Percentiles rank a stretch among this genome's conserved stretches.
phyloP scores from a whole-genome alignment of 2,113 vertebrate genomes.

The Pleuronectes platessa region DNA sequence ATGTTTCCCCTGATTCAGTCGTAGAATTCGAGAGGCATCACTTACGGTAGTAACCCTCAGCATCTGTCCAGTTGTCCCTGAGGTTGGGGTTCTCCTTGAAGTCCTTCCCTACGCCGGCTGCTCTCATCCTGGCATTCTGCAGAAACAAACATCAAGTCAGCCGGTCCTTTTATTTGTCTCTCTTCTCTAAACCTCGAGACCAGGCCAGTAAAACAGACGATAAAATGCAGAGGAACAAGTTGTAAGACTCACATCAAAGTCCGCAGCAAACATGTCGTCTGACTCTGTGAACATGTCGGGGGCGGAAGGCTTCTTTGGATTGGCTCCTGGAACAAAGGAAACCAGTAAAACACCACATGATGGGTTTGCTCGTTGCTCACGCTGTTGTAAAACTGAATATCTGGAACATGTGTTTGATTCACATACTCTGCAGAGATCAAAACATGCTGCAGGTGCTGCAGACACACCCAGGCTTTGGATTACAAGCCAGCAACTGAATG shows the following conservation, averaged over 20 bases:
- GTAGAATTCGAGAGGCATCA: constrained; percentile 1
- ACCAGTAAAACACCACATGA: background rate
- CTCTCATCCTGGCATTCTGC: constrained; percentile 95
- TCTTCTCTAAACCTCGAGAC: background rate
- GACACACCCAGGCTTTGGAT: constrained; percentile 76
- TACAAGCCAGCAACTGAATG: constrained; percentile 82
- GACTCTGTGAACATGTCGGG: constrained; percentile 99
- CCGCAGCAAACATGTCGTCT: constrained; percentile 97
- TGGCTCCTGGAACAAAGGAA: constrained; percentile 83
- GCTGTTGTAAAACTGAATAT: constrained; percentile 57
- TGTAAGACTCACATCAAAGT: constrained; percentile 91
- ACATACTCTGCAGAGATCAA: constrained; percentile 81
- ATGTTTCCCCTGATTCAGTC: too few relatives aligned
- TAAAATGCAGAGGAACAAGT: background rate
- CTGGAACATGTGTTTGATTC: constrained; percentile 71
- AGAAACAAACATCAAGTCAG: constrained; percentile 17
- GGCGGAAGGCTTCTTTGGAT: constrained; percentile 93
- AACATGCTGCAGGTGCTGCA: constrained; percentile 76
- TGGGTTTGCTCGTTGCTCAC: constrained; percentile 14
- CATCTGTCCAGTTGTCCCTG: constrained; percentile 99
- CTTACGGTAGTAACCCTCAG: constrained; percentile 98
- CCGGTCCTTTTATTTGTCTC: background rate
- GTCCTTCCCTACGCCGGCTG: constrained; percentile 96
- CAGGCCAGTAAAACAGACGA: background rate
- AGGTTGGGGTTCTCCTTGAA: constrained; percentile 99